A percentile compares a stretch with the other conserved stretches of the same genome.
Evolutionary conservation across 2,888 invertebrate species (phyloP).

Genomic region (Ametastegia equiseti): DNA sequence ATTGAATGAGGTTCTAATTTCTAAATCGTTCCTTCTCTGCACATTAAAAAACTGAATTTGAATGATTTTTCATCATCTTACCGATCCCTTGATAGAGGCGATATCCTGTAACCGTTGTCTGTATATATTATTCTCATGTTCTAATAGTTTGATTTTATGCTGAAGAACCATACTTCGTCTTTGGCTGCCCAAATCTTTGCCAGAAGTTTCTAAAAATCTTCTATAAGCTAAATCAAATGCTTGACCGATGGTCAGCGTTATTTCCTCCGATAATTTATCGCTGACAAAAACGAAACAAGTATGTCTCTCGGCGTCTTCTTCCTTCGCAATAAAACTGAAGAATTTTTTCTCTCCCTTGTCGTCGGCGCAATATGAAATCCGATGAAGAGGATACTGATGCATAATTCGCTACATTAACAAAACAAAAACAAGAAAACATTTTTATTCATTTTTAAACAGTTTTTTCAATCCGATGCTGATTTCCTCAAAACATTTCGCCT

Average conservation of each 20-base stretch:
- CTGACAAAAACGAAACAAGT: slow-evolving; percentile 98
- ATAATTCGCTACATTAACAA: slow-evolving; percentile 83
- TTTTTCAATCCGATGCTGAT: too few species aligned
- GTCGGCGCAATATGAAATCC: slow-evolving; percentile 99
- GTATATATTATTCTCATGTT: slow-evolving; percentile 90
- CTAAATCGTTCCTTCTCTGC: not conserved
- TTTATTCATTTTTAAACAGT: too few species aligned
- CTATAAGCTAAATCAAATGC: slow-evolving; percentile 98
- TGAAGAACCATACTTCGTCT: slow-evolving; percentile 87
- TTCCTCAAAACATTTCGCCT: too few species aligned
- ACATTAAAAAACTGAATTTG: not conserved
- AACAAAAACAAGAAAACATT: slow-evolving; percentile 39
- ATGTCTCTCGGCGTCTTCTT: slow-evolving; percentile 86
- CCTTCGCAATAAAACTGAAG: slow-evolving; percentile 96
- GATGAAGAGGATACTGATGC: slow-evolving; percentile 96
- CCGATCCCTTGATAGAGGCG: slow-evolving; percentile 77
- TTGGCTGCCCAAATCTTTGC: slow-evolving; percentile 91
- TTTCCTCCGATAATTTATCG: slow-evolving; percentile 98
- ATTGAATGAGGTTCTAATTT: slow-evolving; percentile 1
- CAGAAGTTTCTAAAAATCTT: slow-evolving; percentile 94
- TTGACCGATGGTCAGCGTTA: slow-evolving; percentile 98
- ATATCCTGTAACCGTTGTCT: slow-evolving; percentile 88
- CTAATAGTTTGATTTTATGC: slow-evolving; percentile 91
- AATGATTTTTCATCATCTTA: slow-evolving; percentile 53
- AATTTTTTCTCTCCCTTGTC: slow-evolving; percentile 99